Conservation (phyloP, 2,113 vertebrate species). For the Crocuta crocuta region DNA sequence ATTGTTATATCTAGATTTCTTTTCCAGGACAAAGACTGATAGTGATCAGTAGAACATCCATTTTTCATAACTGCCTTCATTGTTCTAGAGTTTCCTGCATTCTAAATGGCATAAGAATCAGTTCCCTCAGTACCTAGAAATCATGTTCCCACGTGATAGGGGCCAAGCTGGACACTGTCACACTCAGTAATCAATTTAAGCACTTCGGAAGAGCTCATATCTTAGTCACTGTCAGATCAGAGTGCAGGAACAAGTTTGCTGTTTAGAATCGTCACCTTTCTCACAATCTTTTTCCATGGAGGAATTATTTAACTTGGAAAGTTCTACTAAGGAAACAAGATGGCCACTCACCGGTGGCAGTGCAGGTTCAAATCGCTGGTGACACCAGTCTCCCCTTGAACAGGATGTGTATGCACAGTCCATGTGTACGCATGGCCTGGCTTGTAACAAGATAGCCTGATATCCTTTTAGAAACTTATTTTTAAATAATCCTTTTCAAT, state of each 20-base stretch:
- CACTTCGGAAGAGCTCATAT: slow-evolving; percentile 49
- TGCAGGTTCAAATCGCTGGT: accelerated
- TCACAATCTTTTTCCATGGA: not conserved
- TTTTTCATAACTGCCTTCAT: slow-evolving; percentile 22
- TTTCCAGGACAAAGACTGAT: slow-evolving; percentile 51
- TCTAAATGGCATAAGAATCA: slow-evolving; percentile 61
- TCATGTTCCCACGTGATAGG: slow-evolving; percentile 6
- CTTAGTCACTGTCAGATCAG: slow-evolving; percentile 48
- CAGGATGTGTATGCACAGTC: not conserved
- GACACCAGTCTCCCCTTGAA: not conserved
- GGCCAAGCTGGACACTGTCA: not conserved
- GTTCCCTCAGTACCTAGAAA: slow-evolving; percentile 58
- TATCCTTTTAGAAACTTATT: not conserved
- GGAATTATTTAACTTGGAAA: slow-evolving; percentile 13
- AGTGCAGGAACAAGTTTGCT: slow-evolving; percentile 58
- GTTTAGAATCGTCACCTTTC: slow-evolving; percentile 62
- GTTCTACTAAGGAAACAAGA: slow-evolving; percentile 55
- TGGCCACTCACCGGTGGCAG: not conserved
- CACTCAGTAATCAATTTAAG: slow-evolving; percentile 55
- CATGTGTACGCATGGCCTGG: not conserved
- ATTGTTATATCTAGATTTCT: not conserved
- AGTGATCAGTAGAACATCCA: slow-evolving; percentile 8
- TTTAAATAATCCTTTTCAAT: not conserved
- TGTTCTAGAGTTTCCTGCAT: slow-evolving; percentile 39
- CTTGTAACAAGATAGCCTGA: not conserved